Conservation (phyloP, 2,113 vertebrate species). For the Proterorhinus semilunaris region DNA sequence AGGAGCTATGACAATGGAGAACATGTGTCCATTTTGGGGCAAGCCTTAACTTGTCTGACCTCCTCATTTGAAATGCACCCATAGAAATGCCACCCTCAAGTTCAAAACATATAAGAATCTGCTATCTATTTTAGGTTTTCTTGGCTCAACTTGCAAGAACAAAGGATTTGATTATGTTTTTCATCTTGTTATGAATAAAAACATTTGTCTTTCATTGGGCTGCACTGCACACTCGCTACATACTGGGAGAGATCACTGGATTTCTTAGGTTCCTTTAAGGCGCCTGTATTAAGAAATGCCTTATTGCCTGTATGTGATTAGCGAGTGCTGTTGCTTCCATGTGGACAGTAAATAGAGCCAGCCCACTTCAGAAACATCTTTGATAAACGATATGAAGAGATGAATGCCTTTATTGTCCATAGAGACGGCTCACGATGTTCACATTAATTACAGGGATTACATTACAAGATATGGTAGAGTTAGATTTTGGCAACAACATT, state of each 20-base stretch:
- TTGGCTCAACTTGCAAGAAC: slow-evolving; percentile 32
- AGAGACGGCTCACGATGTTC: slow-evolving; percentile 46
- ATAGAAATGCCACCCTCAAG: slow-evolving; percentile 39
- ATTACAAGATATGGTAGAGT: slow-evolving; percentile 26
- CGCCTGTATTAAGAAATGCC: slow-evolving; percentile 44
- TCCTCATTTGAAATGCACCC: slow-evolving; percentile 55
- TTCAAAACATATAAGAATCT: slow-evolving; percentile 29
- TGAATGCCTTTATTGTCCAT: slow-evolving; percentile 48
- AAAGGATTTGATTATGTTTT: slow-evolving; percentile 37
- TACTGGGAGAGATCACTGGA: slow-evolving; percentile 25
- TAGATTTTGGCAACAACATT: slow-evolving; percentile 36
- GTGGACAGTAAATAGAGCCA: slow-evolving; percentile 63
- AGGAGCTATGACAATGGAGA: slow-evolving; percentile 71
- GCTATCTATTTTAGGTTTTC: slow-evolving; percentile 14
- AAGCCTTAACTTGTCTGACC: slow-evolving; percentile 73
- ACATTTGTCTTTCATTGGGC: slow-evolving; percentile 50
- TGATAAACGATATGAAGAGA: slow-evolving; percentile 69
- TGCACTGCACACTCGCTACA: slow-evolving; percentile 15
- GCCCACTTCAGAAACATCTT: slow-evolving; percentile 66
- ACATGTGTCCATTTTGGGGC: slow-evolving; percentile 73
- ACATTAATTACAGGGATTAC: slow-evolving; percentile 49
- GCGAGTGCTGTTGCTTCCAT: slow-evolving; percentile 56
- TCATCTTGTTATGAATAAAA: slow-evolving; percentile 41
- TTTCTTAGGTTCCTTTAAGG: slow-evolving; percentile 43
- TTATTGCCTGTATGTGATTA: slow-evolving; percentile 71